A percentile compares a stretch with the other conserved stretches of the same genome.
Evolutionary conservation across 2,113 vertebrate genomes (phyloP).

Genomic region (Calidris pygmaea): DNA sequence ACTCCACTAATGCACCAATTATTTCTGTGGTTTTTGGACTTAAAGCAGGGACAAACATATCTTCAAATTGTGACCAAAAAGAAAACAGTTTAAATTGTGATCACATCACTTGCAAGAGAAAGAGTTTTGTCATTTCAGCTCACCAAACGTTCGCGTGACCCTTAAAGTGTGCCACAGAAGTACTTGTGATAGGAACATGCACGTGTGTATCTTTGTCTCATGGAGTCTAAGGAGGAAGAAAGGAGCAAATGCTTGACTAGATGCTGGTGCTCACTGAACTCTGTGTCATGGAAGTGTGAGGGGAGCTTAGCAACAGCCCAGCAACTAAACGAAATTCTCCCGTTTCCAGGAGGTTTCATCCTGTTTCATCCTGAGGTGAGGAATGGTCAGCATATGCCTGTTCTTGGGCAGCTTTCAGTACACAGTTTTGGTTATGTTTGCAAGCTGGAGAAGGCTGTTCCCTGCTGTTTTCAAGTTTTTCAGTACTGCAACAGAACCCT

Average conservation of each 20-base stretch:
- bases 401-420: background rate
- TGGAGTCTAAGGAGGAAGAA: background rate
- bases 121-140: background rate
- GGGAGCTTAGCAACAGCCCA: background rate
- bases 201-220: accelerated
- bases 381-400: background rate
- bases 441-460: background rate
- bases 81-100: background rate
- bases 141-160: accelerated
- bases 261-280: background rate
- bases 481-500: background rate
- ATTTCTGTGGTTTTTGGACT: background rate
- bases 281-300: background rate
- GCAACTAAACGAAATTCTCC: background rate
- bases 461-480: background rate
- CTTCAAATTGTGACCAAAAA: background rate
- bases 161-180: background rate
- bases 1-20: background rate
- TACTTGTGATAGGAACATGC: background rate
- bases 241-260: background rate
- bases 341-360: background rate
- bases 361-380: background rate
- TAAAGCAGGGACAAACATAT: background rate
- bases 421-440: background rate
- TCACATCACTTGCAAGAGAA: background rate